Conservation (phyloP, 2,797 vertebrate species). For the Argya squamiceps region DNA sequence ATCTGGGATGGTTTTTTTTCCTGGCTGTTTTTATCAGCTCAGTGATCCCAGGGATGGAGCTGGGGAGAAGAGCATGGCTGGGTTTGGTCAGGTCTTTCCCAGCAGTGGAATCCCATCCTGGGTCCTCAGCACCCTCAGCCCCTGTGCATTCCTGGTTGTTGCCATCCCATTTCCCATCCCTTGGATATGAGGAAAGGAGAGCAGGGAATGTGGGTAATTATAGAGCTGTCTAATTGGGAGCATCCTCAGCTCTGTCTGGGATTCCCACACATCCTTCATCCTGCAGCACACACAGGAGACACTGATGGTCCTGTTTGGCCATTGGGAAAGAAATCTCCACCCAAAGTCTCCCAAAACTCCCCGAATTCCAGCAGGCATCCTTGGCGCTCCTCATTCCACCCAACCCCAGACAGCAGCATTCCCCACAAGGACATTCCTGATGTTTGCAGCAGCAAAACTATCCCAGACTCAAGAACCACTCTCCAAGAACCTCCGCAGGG, state of each 20-base stretch:
- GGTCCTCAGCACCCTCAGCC: fast-evolving
- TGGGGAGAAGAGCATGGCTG: not conserved
- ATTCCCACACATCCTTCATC: not conserved
- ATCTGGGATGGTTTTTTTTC: not conserved
- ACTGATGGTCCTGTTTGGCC: fast-evolving
- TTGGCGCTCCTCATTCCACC: not conserved
- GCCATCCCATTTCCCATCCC: not conserved
- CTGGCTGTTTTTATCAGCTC: not conserved
- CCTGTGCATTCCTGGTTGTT: not conserved
- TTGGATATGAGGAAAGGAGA: not conserved
- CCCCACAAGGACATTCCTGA: fast-evolving
- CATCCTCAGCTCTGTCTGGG: not conserved
- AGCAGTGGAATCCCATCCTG: fast-evolving
- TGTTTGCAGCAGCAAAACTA: fast-evolving
- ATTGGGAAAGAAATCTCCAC: fast-evolving
- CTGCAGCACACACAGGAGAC: fast-evolving
- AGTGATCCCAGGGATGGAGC: not conserved
- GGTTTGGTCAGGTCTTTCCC: not conserved
- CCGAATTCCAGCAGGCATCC: fast-evolving
- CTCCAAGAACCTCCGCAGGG: fast-evolving
- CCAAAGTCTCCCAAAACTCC: not conserved
- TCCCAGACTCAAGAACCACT: fast-evolving
- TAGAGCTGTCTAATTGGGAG: not conserved
- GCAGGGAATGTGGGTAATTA: not conserved
- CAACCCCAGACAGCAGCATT: not conserved